Evolutionary conservation across 2,797 vertebrate species (phyloP), one percentile per base, ranked within the genome.

Genomic region (Chelmon rostratus): DNA sequence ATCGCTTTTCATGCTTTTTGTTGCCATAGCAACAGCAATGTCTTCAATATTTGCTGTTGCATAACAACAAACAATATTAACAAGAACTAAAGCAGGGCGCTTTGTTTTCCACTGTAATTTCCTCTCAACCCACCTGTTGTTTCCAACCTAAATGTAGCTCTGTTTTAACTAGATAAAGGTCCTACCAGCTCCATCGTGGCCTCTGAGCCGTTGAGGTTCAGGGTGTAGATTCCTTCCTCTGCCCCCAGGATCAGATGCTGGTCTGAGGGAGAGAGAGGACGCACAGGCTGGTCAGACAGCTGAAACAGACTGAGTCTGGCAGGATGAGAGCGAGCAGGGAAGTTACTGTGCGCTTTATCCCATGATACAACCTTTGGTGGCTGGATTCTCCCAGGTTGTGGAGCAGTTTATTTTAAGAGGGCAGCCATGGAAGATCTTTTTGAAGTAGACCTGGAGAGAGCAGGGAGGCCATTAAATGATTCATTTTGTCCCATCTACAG

Each of bases 111-210:
- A 42, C 8, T n/a, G n/a, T n/a, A 13, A 46, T 4, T 8, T 19
- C 11, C n/a, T 13, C 4, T 4, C 2, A 25, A 11, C 9, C 6
- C 5, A 40, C 2, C 46, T 69, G 18, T 23, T 62, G 8, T 49
- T 40, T 42, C 7, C 31, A 56, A 23, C 31, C n/a, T 10, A 57
- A 23, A 16, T 23, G 37, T 4, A n/a, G 33, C 47, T 64, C 11
- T 71, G 54, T 6, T 15, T 50, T 6, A 8, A 25, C 35, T 2
- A 47, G 64, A 56, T 49, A 19, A 54, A 33, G 23, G 3, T 57
- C 92, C 88, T 90, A 98, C 97, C 96, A 97, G 96, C 78, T 98
- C 97, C 89, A 98, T 93, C 0, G 96, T 97, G 70, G 96, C 95
- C 64, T 98, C 97, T 0, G 94, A 63, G 21, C 97, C 92, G 18